Evolutionary conservation across 2,113 vertebrate genomes (phyloP), one percentile per base, ranked within the genome.

Genomic region (Murina feae): DNA sequence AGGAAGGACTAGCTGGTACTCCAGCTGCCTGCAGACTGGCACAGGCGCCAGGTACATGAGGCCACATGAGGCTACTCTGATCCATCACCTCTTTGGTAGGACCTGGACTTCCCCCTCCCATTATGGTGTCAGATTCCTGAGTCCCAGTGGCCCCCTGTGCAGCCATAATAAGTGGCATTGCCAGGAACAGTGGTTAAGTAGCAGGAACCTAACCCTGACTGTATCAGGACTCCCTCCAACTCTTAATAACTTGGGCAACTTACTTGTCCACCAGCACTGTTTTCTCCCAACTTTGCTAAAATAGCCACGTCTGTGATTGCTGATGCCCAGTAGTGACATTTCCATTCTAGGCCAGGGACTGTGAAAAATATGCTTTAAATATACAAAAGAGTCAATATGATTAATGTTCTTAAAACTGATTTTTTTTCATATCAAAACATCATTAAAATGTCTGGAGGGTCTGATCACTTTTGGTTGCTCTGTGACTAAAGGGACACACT

Each of bases 261-360:
- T 55, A 63, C 37, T 53, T 96, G 90, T 96, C 95, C 68, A 93
- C 93, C 72, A 97, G 80, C n/a, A 75, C 55, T 4, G 0, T 92
- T 95, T 97, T 89, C 96, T 96, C 95, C 94, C 89, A 92, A 58
- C 96, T 91, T 93, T 95, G 20, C 81, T 89, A 91, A 82, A 35
- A 51, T 95, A 83, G 97, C 71, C 89, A 97, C 96, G 32, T 94
- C 94, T 97, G 81, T 95, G 95, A 96, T 88, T 69, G 87, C 69
- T 97, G 94, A 94, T 95, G 96, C 85, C 96, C 18, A 93, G 97
- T 85, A 97, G 92, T 95, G 65, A 93, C 83, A 93, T 97, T 86
- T 94, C 96, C 93, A 94, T 96, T 95, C 89, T 89, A 96, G 80
- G 80, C 91, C 65, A 96, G 88, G 16, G 55, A 96, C 76, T 90